Evolutionary conservation across 2,113 vertebrate species (phyloP).

Genomic region (Amblyopsis rosae): DNA sequence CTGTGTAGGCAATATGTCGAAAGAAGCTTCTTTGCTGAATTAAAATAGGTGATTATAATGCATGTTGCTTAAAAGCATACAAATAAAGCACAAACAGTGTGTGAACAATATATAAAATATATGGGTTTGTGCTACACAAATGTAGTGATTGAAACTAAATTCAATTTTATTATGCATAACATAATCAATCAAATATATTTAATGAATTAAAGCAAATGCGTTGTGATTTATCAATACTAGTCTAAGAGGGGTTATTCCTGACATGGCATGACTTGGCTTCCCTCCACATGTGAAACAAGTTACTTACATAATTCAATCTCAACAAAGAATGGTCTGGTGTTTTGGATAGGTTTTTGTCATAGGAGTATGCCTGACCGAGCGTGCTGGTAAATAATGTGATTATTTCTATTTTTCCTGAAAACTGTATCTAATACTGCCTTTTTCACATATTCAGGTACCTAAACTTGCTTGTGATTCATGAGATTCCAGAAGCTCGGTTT

Average conservation of each 20-base stretch:
- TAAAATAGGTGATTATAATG: no score
- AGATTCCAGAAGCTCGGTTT: conserved; percentile 20
- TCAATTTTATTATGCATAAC: not conserved
- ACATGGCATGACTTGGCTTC: conserved; percentile 13
- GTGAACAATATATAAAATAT: no score
- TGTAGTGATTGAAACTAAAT: not conserved
- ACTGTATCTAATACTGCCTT: conserved; percentile 37
- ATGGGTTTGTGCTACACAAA: no score
- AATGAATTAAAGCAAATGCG: no score
- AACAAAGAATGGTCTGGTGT: conserved; percentile 11
- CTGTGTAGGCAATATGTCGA: no score
- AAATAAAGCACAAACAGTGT: no score
- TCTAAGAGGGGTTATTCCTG: not conserved
- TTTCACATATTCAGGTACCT: conserved; percentile 19
- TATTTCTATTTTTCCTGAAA: conserved; percentile 49
- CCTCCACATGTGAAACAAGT: conserved; percentile 55
- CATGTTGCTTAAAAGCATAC: no score
- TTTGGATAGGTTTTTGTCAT: conserved; percentile 30
- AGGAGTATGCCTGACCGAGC: conserved; percentile 25
- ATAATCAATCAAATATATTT: no score
- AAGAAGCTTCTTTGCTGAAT: no score
- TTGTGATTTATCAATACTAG: not conserved
- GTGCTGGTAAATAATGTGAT: conserved; percentile 53
- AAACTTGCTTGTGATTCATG: conserved; percentile 42
- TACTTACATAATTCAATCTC: conserved; percentile 7